Base-by-base conservation (phyloP, 2,113 vertebrate species). In the Pedionomus torquatus region DNA sequence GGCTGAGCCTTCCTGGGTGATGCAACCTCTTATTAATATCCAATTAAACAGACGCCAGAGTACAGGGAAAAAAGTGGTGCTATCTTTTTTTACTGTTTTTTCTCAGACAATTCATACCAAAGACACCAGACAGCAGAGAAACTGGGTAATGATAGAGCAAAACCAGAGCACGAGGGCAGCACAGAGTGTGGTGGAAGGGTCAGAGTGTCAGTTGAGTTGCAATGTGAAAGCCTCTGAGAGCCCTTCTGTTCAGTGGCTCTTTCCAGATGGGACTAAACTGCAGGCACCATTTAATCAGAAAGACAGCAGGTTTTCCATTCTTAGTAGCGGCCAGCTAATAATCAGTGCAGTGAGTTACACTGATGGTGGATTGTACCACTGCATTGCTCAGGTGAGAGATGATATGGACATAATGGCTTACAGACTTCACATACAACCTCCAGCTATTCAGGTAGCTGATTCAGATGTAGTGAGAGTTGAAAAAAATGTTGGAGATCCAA, bases 61-160 rank as follows among this genome's bases (percentile, higher is more conserved):
- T 19, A 98, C 98, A 3, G 98, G 98, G n/a, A 97, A 95, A 6
- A 97, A 46, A 39, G 99, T 99, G 3, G 94, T 98, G 10, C 79
- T 99, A 0, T 97, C 97, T 48, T 98, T 99, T 57, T 97, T 90
- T 21, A 97, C 98, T 1, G 90, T 83, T 0, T 76, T 98, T 33
- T 97, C 98, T 2, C 93, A 98, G 64, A 96, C 83, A 6, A 26
- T 99, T 78, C 83, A 90, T 9, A 61, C 80, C 4, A 97, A 98
- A 68, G 94, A 96, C 5, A 71, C 78, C 2, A 77, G 63, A 11
- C 90, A 71, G 28, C 96, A 98, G 31, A 97, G 51, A 55, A 97
- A 80, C 79, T 99, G 99, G 99, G 98, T 99, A 14, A 97, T 98
- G 98, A 98, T 99, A 11, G 98, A 99, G 77, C 97, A 97, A 13